Base-by-base conservation (phyloP, 2,113 vertebrate species). In the Piaya cayana region DNA sequence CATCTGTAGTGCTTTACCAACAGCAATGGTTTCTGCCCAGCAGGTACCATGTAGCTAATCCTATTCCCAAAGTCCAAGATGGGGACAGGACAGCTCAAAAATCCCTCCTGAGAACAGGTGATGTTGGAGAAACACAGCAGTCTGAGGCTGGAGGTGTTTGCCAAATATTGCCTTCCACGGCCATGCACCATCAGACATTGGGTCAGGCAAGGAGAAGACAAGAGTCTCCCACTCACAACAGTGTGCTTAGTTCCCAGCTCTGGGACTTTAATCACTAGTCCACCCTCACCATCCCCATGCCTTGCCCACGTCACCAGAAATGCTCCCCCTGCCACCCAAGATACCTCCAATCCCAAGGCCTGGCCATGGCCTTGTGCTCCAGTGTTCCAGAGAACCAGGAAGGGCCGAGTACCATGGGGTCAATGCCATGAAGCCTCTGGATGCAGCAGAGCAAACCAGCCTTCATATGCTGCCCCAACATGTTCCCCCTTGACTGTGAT, bases 201-300 rank as follows among this genome's bases (percentile, higher is more conserved):
- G n/a, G 45, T 32, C 77, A 77, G 22, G 55, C 49, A 79, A 27
- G 43, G 17, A 83, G 22, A 77, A 69, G 72, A 50, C 71, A 78
- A 52, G 29, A 89, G 4, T 32, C 11, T 26, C 9, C 34, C 3
- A 18, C 39, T 59, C 72, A 55, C 68, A 81, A 15, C 53, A 58
- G 21, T 26, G 56, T 2, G 1, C 25, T 2, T 27, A 75, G 25
- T 52, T 86, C 47, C 42, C 37, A 43, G 17, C 27, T 63, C 25
- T 0, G 0, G 56, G 16, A 11, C 39, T 86, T 93, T 30, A 70
- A 63, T 21, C 11, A 88, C 18, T 21, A 82, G 30, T 20, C 11
- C 9, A 34, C 27, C 26, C 14, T 47, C 32, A 11, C 29, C 32
- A 59, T 50, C 0, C 0, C 7, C 3, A 37, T 34, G 32, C 71